phyloP scores from a whole-genome alignment of 2,797 vertebrate genomes.

The Enteromius treurensis region DNA sequence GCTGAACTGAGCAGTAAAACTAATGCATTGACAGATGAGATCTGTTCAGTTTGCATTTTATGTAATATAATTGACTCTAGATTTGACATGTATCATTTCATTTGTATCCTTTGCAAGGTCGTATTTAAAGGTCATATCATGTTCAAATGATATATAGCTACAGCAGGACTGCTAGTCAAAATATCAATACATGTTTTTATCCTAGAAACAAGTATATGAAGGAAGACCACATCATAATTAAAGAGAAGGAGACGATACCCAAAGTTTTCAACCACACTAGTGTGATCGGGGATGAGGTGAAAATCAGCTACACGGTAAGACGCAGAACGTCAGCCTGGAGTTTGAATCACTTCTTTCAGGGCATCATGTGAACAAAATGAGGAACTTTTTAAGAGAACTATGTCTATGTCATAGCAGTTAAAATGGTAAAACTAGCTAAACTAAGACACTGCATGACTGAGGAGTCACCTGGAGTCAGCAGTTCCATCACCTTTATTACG shows the following conservation, averaged over 20 bases:
- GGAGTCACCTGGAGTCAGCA: not conserved
- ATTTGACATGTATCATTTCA: not conserved
- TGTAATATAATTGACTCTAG: not conserved
- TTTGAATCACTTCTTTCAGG: not conserved
- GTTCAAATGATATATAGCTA: not conserved
- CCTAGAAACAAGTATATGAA: constrained; percentile 68
- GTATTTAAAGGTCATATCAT: not conserved
- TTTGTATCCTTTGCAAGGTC: not conserved
- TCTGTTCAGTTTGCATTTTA: not conserved
- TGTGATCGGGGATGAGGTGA: constrained; percentile 86
- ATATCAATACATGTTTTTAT: not conserved
- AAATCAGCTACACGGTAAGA: constrained; percentile 88
- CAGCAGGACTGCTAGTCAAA: not conserved
- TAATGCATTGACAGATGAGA: not conserved
- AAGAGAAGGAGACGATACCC: constrained; percentile 82
- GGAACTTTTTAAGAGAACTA: constrained; percentile 14
- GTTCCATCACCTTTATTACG: too few relatives aligned
- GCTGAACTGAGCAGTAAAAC: not conserved
- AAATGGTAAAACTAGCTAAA: not conserved
- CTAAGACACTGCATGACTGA: not conserved
- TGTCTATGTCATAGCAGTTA: not conserved
- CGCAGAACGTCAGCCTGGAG: not conserved
- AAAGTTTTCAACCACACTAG: constrained; percentile 81
- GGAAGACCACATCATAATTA: constrained; percentile 82
- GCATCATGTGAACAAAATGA: not conserved